Evolutionary conservation across 1,140 invertebrate genomes (phyloP), one percentile per base, ranked within the genome.

Genomic region (Physella acuta): DNA sequence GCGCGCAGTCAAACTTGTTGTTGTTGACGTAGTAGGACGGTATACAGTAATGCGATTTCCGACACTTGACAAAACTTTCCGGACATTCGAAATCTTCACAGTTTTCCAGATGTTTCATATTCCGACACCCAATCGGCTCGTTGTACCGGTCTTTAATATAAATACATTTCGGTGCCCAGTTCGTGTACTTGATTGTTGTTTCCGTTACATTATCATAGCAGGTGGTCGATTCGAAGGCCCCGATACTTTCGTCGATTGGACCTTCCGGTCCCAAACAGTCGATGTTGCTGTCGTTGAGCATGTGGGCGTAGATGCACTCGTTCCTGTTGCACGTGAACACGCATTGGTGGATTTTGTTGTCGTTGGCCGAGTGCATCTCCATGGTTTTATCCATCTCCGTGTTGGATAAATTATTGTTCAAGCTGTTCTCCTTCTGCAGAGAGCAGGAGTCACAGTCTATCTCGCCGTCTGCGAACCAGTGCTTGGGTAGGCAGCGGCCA

Each of bases 81-180:
- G 59, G 34, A 24, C 59, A 61, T 3, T 8, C 24, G 17, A 44
- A 61, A 39, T 61, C 5, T 24, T 39, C 2, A 44, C 59, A 61
- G 11, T 61, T 26, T 11, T 44, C 31, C 37, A 61, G 26, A 44
- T 61, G 59, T 4, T 16, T 24, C 59, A 61, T 61, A 36, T 61
- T 44, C 30, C 26, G n/a, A 20, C 59, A 61, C 17, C 59, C 59
- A 24, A 61, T 39, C 1, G 28, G 3, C 2, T 14, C 59, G n/a
- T 34, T 36, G 39, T 24, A 61, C 20, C 36, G 8, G 59, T 61
- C 59, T 26, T 61, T 61, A 1, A 61, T n/a, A 16, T 61, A 61
- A 11, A 61, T 36, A 39, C 59, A 61, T 31, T 52, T 55, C 4
- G 64, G 64, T 1, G 52, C 64, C 64, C 64, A 66, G 62, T 64